phyloP scores from a whole-genome alignment of 2,888 invertebrate genomes.

The Ectemnius continuus region DNA sequence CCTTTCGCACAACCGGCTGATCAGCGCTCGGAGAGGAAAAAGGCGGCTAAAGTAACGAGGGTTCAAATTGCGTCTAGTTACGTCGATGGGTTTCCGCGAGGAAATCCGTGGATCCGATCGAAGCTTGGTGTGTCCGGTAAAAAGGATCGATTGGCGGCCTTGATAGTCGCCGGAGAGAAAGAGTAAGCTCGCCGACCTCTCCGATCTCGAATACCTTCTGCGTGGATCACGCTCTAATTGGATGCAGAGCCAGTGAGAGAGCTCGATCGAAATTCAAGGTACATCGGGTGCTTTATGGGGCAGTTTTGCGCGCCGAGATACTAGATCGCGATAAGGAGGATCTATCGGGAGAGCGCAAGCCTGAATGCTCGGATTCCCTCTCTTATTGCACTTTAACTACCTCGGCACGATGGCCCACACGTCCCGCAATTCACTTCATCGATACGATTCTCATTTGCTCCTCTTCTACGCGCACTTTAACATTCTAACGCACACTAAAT shows the following conservation, averaged over 20 bases:
- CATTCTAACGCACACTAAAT: no score
- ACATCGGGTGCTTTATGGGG: conserved; percentile 17
- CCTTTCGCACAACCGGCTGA: conserved; percentile 36
- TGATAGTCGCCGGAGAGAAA: neutral
- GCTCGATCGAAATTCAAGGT: neutral
- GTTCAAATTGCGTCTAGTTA: conserved; percentile 46
- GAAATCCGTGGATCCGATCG: conserved; percentile 41
- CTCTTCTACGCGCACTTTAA: no score
- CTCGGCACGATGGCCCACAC: no score
- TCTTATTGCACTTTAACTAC: no score
- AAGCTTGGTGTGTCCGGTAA: conserved; percentile 33
- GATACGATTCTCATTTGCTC: no score
- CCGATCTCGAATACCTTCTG: conserved; percentile 4
- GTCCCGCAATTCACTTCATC: no score
- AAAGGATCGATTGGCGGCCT: conserved; percentile 33
- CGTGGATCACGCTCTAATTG: conserved; percentile 7
- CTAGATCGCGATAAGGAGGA: conserved; percentile 33
- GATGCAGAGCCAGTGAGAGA: conserved; percentile 5
- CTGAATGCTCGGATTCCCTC: conserved; percentile 1
- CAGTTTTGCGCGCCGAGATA: conserved; percentile 28
- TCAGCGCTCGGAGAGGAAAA: conserved; percentile 31
- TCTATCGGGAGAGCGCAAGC: conserved; percentile 13
- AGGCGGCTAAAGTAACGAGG: conserved; percentile 46
- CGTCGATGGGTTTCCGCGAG: conserved; percentile 45
- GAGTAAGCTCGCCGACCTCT: no score